Conservation (phyloP, 2,888 invertebrate species). For the Dexiosoma caninum region DNA sequence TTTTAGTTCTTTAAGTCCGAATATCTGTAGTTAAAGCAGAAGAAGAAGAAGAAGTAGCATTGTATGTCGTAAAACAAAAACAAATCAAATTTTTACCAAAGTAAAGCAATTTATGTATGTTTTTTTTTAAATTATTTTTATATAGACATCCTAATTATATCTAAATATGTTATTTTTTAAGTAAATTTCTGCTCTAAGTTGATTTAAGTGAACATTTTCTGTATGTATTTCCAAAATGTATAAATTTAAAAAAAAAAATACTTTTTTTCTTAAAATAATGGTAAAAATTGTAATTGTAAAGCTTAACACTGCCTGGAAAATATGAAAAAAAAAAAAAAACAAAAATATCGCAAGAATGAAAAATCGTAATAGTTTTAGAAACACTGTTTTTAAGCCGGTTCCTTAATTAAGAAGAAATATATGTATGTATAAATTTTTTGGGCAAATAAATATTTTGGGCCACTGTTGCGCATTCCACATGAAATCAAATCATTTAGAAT, state of each 20-base stretch:
- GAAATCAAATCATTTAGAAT: too few species aligned
- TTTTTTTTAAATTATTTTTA: too few species aligned
- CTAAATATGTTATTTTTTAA: slow-evolving; percentile 24
- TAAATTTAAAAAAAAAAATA: too few species aligned
- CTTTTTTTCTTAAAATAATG: too few species aligned
- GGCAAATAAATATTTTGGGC: too few species aligned
- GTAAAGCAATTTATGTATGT: slow-evolving; percentile 69
- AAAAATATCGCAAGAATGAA: slow-evolving; percentile 32
- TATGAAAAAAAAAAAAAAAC: slow-evolving; percentile 53
- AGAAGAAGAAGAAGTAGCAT: not conserved
- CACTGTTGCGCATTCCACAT: too few species aligned
- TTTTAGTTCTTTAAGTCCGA: slow-evolving; percentile 31
- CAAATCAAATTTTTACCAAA: slow-evolving; percentile 73
- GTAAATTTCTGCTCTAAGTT: slow-evolving; percentile 31
- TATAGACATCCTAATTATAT: slow-evolving; percentile 25
- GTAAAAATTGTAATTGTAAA: slow-evolving; percentile 11
- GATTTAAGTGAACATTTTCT: slow-evolving; percentile 5
- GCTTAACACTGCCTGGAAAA: slow-evolving; percentile 59
- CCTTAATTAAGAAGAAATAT: too few species aligned
- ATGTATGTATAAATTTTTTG: too few species aligned
- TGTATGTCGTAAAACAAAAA: slow-evolving; percentile 48
- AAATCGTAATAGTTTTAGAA: not conserved
- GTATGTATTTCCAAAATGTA: slow-evolving; percentile 19
- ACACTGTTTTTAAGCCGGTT: not conserved
- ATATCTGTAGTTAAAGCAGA: not conserved